Evolutionary conservation across 2,888 invertebrate genomes (phyloP).

Genomic region (Atherix ibis): DNA sequence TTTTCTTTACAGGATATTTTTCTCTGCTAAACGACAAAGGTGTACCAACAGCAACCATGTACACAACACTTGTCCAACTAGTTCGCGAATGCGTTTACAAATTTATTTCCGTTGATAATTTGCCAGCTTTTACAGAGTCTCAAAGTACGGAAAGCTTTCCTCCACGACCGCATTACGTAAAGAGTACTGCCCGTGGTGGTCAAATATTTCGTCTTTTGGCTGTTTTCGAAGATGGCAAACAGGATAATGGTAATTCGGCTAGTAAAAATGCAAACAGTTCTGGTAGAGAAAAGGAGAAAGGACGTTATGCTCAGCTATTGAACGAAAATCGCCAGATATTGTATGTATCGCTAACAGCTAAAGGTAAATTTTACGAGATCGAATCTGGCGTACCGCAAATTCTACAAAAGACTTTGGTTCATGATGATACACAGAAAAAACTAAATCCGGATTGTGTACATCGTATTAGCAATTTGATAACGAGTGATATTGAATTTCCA

Average conservation of each 20-base stretch:
- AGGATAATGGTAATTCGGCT: slow-evolving; percentile 9
- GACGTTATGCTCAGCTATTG: slow-evolving; percentile 55
- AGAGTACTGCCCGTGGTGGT: slow-evolving; percentile 54
- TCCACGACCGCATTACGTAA: slow-evolving; percentile 39
- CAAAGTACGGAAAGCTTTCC: slow-evolving; percentile 18
- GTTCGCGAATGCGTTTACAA: slow-evolving; percentile 47
- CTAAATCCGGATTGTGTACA: slow-evolving; percentile 31
- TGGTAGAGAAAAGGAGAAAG: slow-evolving; percentile 32
- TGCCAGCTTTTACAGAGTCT: slow-evolving; percentile 31
- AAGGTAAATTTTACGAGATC: slow-evolving; percentile 57
- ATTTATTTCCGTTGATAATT: slow-evolving; percentile 32
- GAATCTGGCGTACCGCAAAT: slow-evolving; percentile 39
- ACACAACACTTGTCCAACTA: slow-evolving; percentile 47
- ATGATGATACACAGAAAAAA: slow-evolving; percentile 19
- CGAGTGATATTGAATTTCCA: slow-evolving; percentile 23
- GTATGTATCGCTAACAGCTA: slow-evolving; percentile 57
- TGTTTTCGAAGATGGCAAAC: slow-evolving; percentile 53
- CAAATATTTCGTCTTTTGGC: slow-evolving; percentile 57
- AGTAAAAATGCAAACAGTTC: slow-evolving; percentile 12
- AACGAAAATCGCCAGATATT: slow-evolving; percentile 57
- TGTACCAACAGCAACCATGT: slow-evolving; percentile 45
- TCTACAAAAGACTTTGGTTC: slow-evolving; percentile 22
- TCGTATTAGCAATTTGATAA: slow-evolving; percentile 24
- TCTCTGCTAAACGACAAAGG: slow-evolving; percentile 51
- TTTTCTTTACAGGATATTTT: slow-evolving; percentile 44